Conservation (phyloP, 2,888 invertebrate genomes). For the Leucoma salicis region DNA sequence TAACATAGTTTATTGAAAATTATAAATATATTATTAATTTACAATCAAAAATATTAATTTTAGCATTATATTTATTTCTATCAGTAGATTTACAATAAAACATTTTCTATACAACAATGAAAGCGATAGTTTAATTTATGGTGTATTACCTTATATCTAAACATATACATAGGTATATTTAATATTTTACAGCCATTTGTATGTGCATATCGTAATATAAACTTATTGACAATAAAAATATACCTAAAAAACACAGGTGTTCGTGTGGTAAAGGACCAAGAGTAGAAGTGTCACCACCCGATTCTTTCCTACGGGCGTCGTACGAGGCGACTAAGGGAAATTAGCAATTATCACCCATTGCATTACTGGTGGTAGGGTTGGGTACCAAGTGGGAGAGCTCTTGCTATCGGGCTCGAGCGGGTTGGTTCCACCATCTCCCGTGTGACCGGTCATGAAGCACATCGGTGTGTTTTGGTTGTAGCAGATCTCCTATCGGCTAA, state of each 20-base stretch:
- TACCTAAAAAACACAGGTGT: neutral
- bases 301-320: no score
- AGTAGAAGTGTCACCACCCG: no score
- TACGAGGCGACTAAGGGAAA: no score
- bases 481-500: no score
- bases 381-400: no score
- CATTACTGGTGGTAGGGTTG: no score
- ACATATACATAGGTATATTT: conserved; percentile 13
- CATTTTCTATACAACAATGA: conserved; percentile 35
- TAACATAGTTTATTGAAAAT: conserved; percentile 77
- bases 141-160: conserved; percentile 20
- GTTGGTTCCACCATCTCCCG: no score
- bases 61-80: conserved; percentile 29
- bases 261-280: no score
- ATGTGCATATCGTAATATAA: neutral
- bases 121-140: conserved; percentile 33
- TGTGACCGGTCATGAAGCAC: no score
- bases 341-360: no score
- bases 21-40: conserved; percentile 65
- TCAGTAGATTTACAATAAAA: conserved; percentile 32
- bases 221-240: neutral
- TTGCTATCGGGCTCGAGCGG: no score
- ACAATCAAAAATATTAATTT: conserved; percentile 43
- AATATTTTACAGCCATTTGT: conserved; percentile 18
- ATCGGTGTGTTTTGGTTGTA: no score